Evolutionary conservation across 2,797 vertebrate species (phyloP).

Genomic region (Aythya fuligula): DNA sequence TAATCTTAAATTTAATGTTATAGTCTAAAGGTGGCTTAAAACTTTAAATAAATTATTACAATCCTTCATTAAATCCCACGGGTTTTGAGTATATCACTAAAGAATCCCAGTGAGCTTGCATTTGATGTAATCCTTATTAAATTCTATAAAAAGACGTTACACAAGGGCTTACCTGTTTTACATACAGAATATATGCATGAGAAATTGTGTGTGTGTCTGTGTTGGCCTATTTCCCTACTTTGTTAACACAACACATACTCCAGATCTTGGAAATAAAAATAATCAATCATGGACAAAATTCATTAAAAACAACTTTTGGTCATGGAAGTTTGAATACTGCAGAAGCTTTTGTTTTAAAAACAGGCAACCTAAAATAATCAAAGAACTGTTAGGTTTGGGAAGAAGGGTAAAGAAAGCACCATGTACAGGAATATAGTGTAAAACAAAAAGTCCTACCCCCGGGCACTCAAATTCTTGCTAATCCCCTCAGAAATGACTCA

Average conservation of each 20-base stretch:
- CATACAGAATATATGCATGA: neutral
- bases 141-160: neutral
- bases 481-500: neutral
- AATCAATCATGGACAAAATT: neutral
- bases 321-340: neutral
- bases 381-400: neutral
- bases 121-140: neutral
- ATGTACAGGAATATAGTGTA: neutral
- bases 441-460: neutral
- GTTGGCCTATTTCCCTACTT: neutral
- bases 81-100: neutral
- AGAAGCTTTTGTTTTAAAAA: neutral
- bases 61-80: neutral
- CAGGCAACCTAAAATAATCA: neutral
- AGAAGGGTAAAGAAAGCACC: neutral
- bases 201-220: neutral
- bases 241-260: neutral
- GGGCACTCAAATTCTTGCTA: neutral
- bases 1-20: neutral
- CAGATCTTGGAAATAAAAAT: neutral
- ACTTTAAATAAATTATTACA: neutral
- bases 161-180: neutral
- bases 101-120: neutral
- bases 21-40: neutral
- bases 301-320: neutral